phyloP scores from a whole-genome alignment of 2,888 invertebrate genomes.

The Drosophila leonis region DNA sequence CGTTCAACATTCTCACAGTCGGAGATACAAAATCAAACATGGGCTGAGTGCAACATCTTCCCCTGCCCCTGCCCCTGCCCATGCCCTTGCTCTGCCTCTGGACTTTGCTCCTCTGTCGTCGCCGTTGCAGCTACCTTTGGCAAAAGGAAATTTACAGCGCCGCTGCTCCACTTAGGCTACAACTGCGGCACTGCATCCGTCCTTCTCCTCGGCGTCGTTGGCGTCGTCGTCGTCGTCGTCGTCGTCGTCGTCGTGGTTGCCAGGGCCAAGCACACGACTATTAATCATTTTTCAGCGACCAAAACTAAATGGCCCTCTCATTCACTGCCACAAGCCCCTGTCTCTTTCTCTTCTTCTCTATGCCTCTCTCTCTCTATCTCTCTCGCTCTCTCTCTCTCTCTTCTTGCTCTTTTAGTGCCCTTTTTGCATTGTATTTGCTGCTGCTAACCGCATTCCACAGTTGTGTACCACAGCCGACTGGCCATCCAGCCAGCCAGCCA shows the following conservation, averaged over 20 bases:
- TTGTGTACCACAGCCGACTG: conserved; percentile 34
- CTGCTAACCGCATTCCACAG: conserved; percentile 59
- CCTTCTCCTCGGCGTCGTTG: conserved; percentile 15
- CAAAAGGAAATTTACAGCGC: conserved; percentile 71
- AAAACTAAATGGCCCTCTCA: conserved; percentile 70
- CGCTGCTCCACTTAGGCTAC: conserved; percentile 68
- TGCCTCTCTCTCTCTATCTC: background rate
- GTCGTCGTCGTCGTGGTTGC: conserved; percentile 28
- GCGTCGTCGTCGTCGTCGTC: conserved; percentile 17
- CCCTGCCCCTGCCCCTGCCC: conserved; percentile 16
- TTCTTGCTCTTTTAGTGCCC: conserved; percentile 38
- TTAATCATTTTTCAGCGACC: conserved; percentile 79
- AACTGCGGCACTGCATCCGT: conserved; percentile 61
- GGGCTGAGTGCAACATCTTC: conserved; percentile 34
- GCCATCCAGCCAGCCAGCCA: conserved; percentile 10
- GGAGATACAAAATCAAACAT: conserved; percentile 56
- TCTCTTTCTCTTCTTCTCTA: conserved; percentile 10
- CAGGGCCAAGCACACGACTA: conserved; percentile 71
- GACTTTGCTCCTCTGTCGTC: conserved; percentile 16
- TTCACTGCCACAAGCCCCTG: conserved; percentile 43
- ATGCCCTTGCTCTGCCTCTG: conserved; percentile 4
- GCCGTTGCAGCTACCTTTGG: conserved; percentile 41
- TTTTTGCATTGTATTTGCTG: conserved; percentile 59
- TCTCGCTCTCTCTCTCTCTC: conserved; percentile 14
- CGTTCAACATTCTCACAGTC: conserved; percentile 65